Percentiles rank a stretch among this genome's conserved stretches.
These are phyloP conservation scores for Drosophila kurseongensis DNA, from an alignment of 1,140 invertebrate genomes.

Conservation along the genomic window DNA sequence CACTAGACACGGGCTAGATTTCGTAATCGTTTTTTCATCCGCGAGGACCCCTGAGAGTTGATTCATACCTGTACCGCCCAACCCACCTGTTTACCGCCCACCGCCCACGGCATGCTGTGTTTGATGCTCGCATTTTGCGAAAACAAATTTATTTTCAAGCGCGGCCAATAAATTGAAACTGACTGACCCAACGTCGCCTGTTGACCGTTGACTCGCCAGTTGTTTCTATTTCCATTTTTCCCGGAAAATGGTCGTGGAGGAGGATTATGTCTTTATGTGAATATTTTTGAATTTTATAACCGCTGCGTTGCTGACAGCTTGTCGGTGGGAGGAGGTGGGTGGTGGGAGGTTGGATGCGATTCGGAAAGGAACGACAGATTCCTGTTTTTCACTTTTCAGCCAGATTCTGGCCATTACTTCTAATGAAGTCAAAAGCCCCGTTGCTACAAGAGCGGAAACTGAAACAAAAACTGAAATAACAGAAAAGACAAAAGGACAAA, in stretches of 20 bases:
- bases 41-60: conserved; percentile 15
- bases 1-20: conserved; percentile 30
- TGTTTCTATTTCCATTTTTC: conserved; percentile 51
- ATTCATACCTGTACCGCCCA: not conserved
- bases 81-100: not conserved
- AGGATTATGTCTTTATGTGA: conserved; percentile 66
- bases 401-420: conserved; percentile 68
- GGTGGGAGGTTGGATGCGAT: not conserved
- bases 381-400: conserved; percentile 58
- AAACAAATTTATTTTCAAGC: conserved; percentile 68
- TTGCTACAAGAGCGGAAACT: conserved; percentile 40
- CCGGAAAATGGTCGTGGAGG: conserved; percentile 27
- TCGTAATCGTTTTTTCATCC: conserved; percentile 42
- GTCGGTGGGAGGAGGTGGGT: not conserved
- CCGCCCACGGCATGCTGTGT: conserved; percentile 34
- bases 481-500: conserved; percentile 31
- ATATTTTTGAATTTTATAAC: conserved; percentile 63
- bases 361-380: conserved; percentile 18
- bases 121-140: conserved; percentile 59
- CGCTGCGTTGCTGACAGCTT: conserved; percentile 41
- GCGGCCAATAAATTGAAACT: conserved; percentile 56
- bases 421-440: conserved; percentile 64
- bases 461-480: conserved; percentile 38
- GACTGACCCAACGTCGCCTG: conserved; percentile 23
- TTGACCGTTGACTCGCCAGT: conserved; percentile 51